Base-by-base conservation (phyloP, 2,888 invertebrate species). In the Drosophila neotestacea region DNA sequence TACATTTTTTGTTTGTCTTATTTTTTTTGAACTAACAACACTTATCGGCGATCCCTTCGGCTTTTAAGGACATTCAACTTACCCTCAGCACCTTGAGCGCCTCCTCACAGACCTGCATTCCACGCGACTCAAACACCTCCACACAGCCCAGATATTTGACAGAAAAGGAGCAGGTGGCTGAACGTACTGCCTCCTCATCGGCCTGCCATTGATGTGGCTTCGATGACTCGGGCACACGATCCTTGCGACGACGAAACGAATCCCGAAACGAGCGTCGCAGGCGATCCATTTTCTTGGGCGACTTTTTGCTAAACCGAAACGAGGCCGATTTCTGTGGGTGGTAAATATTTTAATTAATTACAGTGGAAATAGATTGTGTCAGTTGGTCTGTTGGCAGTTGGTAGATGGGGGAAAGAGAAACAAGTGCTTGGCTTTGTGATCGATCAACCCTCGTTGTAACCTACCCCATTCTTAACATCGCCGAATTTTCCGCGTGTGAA, bases 31-130 rank as follows among this genome's bases (percentile, higher is more conserved):
- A n/a, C n/a, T n/a, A n/a, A 16, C 16, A 16, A 16, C 16, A 1
- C 16, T 16, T 16, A 16, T 16, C 16, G 16, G 16, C 16, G 16
- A 16, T 16, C 1, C 22, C 22, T n/a, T n/a, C n/a, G 0, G 22
- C 22, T 22, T 22, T 22, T 22, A 22, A 22, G 22, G 16, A 4
- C 0, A 7, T 11, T 44, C 44, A 30, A 94, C 96, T 95, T 93
- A 98, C 98, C 94, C 98, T 95, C 74, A 99, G 95, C 79, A 98
- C 97, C 94, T 99, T 99, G 73, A 99, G 95, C 55, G 99, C 99
- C 93, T 99, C 99, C 93, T 99, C 99, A 94, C 99, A 99, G 70
- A 99, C 98, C 93, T 98, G 98, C 98, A 99, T 99, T 54, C 99
- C 99, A 91, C 99, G 95, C 7, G 99, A 99, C 93, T 99, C 99